A percentile compares a stretch with the other conserved stretches of the same genome.
Conservation (phyloP, 2,113 vertebrate species). For the Pachypanchax playfairii region DNA sequence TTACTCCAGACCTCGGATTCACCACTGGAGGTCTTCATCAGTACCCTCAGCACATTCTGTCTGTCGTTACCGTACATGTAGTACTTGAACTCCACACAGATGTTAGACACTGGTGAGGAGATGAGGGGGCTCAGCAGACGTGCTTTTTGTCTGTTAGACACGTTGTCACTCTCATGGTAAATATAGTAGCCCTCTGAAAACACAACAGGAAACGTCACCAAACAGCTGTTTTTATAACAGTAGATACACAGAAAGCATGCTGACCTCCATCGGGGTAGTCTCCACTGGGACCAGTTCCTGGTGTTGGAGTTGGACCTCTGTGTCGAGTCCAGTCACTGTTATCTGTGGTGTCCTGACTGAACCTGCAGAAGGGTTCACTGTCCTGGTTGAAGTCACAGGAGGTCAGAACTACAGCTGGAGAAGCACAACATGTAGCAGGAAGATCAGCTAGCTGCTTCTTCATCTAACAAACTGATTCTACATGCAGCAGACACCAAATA, state of each 20-base stretch:
- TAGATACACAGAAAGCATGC: not conserved
- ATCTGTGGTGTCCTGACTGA: constrained; percentile 68
- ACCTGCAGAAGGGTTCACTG: constrained; percentile 76
- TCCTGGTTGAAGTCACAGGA: constrained; percentile 80
- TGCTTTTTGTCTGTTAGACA: constrained; percentile 56
- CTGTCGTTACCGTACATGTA: constrained; percentile 77
- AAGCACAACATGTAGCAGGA: constrained; percentile 13
- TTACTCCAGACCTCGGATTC: constrained; percentile 74
- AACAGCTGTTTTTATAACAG: not conserved
- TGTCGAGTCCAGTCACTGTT: constrained; percentile 77
- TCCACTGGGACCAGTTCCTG: constrained; percentile 69
- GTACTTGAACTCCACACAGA: constrained; percentile 81
- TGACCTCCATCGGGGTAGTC: constrained; percentile 83
- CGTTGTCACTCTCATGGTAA: constrained; percentile 80
- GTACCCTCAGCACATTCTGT: constrained; percentile 62
- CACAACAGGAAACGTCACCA: not conserved
- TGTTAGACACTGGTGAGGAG: constrained; percentile 41
- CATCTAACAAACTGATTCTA: no score
- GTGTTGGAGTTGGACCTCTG: constrained; percentile 51
- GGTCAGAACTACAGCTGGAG: constrained; percentile 56
- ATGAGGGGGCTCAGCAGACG: constrained; percentile 76
- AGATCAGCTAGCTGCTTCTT: no score
- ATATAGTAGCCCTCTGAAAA: constrained; percentile 77
- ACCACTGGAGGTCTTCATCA: constrained; percentile 34
- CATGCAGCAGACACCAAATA: no score